These are phyloP conservation scores for Alentia gelatinosa DNA, from an alignment of 2,888 invertebrate genomes.

Conservation along the genomic window DNA sequence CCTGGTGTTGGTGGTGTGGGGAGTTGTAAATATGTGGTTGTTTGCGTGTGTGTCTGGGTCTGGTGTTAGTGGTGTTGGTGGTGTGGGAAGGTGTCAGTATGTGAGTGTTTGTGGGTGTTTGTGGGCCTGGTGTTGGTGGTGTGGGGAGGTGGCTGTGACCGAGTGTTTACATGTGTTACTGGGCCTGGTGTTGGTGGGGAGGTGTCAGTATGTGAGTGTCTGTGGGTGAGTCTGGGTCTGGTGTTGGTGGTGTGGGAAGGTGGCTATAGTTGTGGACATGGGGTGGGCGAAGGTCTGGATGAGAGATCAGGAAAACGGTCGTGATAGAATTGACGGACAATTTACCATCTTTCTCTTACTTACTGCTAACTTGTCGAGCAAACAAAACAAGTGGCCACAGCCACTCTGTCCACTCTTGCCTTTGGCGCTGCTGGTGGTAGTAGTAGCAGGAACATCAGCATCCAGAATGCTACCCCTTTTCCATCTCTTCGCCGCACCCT, in stretches of 20 bases:
- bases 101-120: neutral
- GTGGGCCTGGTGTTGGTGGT: neutral
- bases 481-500: too few relatives aligned
- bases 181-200: neutral
- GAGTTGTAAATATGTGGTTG: neutral
- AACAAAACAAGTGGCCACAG: too few relatives aligned
- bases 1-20: neutral
- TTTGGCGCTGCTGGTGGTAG: too few relatives aligned
- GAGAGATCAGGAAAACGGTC: too few relatives aligned
- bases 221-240: neutral
- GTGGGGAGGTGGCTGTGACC: neutral
- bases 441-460: too few relatives aligned
- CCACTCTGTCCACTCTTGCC: too few relatives aligned
- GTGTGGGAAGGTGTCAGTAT: neutral
- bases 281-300: too few relatives aligned
- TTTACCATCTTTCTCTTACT: too few relatives aligned
- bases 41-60: neutral
- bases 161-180: neutral
- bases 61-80: neutral
- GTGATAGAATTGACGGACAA: too few relatives aligned
- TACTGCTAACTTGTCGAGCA: too few relatives aligned
- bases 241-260: neutral
- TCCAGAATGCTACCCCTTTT: too few relatives aligned
- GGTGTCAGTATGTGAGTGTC: neutral
- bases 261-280: too few relatives aligned